Conservation (phyloP, 2,113 vertebrate species). For the Gila orcuttii region DNA sequence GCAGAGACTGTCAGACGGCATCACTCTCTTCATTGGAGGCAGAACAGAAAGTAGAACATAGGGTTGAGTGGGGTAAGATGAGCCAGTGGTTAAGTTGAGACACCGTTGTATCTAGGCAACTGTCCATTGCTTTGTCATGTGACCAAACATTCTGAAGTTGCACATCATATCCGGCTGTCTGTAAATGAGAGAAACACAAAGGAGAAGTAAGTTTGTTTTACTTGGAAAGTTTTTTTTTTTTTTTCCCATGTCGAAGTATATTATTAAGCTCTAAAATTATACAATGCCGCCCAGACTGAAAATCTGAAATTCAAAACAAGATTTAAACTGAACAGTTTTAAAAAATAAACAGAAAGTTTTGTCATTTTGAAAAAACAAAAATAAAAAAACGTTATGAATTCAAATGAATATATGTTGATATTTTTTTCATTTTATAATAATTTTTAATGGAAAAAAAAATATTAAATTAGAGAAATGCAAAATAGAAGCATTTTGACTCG, state of each 20-base stretch:
- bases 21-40: background rate
- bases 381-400: background rate
- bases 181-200: constrained; percentile 1
- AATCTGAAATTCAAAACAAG: too few relatives aligned
- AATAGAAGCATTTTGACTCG: background rate
- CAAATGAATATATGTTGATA: background rate
- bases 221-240: background rate
- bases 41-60: background rate
- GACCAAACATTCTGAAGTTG: background rate
- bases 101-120: background rate
- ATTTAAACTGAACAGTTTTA: too few relatives aligned
- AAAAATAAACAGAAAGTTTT: too few relatives aligned
- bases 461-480: background rate
- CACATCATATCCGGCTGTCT: background rate
- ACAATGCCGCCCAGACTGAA: background rate
- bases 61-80: background rate
- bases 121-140: background rate
- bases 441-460: background rate
- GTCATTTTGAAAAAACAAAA: background rate
- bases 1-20: background rate
- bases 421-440: background rate
- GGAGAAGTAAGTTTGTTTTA: background rate
- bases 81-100: background rate
- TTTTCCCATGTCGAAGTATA: background rate
- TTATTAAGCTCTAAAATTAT: background rate